Conservation (phyloP, 2,113 vertebrate genomes). For the Rousettus leschenaultii region DNA sequence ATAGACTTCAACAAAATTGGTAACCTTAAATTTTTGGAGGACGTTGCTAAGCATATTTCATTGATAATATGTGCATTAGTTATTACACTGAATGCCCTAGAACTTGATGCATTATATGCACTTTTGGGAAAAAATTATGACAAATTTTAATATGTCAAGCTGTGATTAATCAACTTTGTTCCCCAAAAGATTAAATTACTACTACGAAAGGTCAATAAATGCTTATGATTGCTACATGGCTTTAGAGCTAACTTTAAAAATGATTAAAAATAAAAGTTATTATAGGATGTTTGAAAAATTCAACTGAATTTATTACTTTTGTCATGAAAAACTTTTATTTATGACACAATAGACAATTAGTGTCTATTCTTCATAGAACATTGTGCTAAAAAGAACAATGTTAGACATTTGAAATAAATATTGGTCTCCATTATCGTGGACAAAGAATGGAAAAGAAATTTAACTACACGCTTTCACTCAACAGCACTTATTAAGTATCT, state of each 20-base stretch:
- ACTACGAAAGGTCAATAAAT: constrained; percentile 64
- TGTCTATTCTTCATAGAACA: neutral
- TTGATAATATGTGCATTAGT: neutral
- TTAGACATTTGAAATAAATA: neutral
- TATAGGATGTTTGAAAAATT: constrained; percentile 55
- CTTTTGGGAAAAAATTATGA: constrained; percentile 49
- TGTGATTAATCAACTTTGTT: constrained; percentile 59
- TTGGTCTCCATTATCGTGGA: neutral
- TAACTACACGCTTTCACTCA: neutral
- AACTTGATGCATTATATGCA: constrained; percentile 11
- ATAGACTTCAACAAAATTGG: neutral
- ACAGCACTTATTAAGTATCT: neutral
- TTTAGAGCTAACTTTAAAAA: constrained; percentile 62
- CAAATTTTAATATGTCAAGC: constrained; percentile 58
- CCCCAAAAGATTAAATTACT: constrained; percentile 56
- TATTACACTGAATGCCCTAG: neutral
- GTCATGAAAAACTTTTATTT: constrained; percentile 25
- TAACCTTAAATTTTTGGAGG: constrained; percentile 32
- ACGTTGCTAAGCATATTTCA: neutral
- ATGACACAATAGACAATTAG: neutral
- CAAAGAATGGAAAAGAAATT: neutral
- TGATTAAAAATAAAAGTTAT: constrained; percentile 16
- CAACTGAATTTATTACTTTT: constrained; percentile 44
- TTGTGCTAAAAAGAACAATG: neutral
- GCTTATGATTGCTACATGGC: constrained; percentile 57